A percentile compares a stretch with the other conserved stretches of the same genome.
These are phyloP conservation scores for Hypothenemus hampei DNA, from an alignment of 1,140 invertebrate genomes.

Conservation along the genomic window DNA sequence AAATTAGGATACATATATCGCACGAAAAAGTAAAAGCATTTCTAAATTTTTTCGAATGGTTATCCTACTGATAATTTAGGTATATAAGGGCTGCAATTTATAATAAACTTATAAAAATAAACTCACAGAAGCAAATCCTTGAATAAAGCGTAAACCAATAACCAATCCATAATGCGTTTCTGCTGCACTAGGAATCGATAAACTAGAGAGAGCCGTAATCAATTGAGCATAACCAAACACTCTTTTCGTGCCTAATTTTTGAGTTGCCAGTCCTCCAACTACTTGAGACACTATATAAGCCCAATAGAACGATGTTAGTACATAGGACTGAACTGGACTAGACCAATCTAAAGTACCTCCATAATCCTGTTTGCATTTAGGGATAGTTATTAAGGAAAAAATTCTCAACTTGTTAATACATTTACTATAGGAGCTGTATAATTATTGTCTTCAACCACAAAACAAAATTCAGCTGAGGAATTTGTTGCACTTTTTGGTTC, in stretches of 20 bases:
- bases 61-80: too few relatives aligned
- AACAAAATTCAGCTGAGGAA: constrained; percentile 36
- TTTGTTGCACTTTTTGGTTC: constrained; percentile 33
- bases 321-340: constrained; percentile 55
- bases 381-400: too few relatives aligned
- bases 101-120: neutral
- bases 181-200: constrained; percentile 60
- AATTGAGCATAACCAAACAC: constrained; percentile 71
- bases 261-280: constrained; percentile 67
- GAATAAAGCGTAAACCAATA: constrained; percentile 59
- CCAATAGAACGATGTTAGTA: constrained; percentile 67
- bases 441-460: constrained; percentile 29
- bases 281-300: constrained; percentile 67
- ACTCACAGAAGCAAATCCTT: constrained; percentile 62
- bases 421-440: constrained; percentile 30
- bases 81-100: too few relatives aligned
- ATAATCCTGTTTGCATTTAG: too few relatives aligned
- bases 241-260: constrained; percentile 71
- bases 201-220: constrained; percentile 61
- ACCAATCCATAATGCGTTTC: constrained; percentile 57
- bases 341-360: constrained; percentile 59
- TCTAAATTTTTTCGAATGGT: too few relatives aligned
- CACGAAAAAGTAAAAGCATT: too few relatives aligned
- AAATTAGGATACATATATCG: constrained; percentile 33
- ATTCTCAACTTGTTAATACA: neutral